Evolutionary conservation across 1,140 invertebrate species (phyloP).

Genomic region (Drosophila sp.): DNA sequence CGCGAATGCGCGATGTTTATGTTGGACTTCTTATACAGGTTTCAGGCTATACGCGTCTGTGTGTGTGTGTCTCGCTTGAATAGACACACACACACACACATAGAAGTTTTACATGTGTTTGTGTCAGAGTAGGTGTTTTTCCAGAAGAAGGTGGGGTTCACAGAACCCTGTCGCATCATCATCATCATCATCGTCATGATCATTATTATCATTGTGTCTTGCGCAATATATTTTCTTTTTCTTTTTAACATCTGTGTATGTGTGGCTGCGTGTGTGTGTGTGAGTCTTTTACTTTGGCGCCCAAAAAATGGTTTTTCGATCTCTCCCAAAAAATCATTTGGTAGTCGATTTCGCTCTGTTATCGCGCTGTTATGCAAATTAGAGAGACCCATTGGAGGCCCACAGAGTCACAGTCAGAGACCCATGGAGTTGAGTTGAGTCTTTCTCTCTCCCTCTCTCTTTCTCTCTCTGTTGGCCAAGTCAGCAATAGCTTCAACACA

Average conservation of each 20-base stretch:
- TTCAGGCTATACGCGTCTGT: neutral
- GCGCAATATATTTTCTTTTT: conserved; percentile 7
- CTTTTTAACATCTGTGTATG: neutral
- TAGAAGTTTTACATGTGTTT: neutral
- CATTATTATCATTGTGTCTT: neutral
- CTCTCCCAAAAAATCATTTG: conserved; percentile 1
- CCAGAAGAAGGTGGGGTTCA: conserved; percentile 11
- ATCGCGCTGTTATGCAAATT: conserved; percentile 29
- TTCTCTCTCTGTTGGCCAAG: neutral
- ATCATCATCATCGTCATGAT: conserved; percentile 7
- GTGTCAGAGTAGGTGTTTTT: conserved; percentile 10
- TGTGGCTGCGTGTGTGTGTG: neutral
- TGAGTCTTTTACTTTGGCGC: conserved; percentile 17
- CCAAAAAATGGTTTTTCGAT: conserved; percentile 17
- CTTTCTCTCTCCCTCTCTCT: neutral
- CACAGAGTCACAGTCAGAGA: neutral
- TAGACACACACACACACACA: neutral
- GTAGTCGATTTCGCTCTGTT: conserved; percentile 23
- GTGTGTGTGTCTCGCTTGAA: conserved; percentile 3
- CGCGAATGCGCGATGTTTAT: conserved; percentile 10
- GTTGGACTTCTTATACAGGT: conserved; percentile 8
- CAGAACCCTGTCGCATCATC: conserved; percentile 9
- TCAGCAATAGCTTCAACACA: conserved; percentile 30
- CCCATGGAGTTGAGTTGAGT: no score
- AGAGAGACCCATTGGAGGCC: neutral